Base-by-base conservation (phyloP, 2,888 invertebrate genomes). In the Lithophane leautieri region DNA sequence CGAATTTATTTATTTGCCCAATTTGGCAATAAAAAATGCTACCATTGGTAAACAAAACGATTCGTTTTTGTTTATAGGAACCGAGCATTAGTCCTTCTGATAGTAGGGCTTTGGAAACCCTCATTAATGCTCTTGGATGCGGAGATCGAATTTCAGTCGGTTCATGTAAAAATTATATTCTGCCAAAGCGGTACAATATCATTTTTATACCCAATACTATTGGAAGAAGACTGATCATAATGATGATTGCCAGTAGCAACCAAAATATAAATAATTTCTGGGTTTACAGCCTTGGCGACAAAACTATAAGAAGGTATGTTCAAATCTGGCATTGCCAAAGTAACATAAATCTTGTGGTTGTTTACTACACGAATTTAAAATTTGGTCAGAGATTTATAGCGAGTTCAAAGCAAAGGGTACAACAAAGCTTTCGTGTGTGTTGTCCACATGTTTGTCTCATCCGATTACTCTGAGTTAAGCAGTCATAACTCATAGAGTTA, bases 381-480 rank as follows among this genome's bases (percentile, higher is more conserved):
- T 86, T 78, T 75, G 76, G 74, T 78, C 76, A 79, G 73, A 82
- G 87, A 88, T 88, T 86, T 85, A 88, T 88, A 65, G 61, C 14
- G 67, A 73, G 78, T 79, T 78, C 78, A 82, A 84, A 79, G 77
- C 50, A 82, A 82, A 86, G 84, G 74, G 75, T 79, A 81, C 76
- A 80, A 84, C 82, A 88, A 80, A 84, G 80, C 79, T 75, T 62
- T 78, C 70, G 79, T 79, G 76, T 73, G 69, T 88, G 88, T 78
- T 77, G 84, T 84, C 88, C 88, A 88, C 78, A 86, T 88, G 87
- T 88, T 84, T 86, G 87, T 85, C 81, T 85, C 84, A 85, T 79
- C 79, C 84, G 82, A 87, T 87, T 86, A 84, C 82, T 81, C 70
- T n/a, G 68, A 70, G 63, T 78, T 84, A 84, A 86, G 86, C 81